phyloP scores from a whole-genome alignment of 2,797 vertebrate genomes.

The Molossus alvarezi region DNA sequence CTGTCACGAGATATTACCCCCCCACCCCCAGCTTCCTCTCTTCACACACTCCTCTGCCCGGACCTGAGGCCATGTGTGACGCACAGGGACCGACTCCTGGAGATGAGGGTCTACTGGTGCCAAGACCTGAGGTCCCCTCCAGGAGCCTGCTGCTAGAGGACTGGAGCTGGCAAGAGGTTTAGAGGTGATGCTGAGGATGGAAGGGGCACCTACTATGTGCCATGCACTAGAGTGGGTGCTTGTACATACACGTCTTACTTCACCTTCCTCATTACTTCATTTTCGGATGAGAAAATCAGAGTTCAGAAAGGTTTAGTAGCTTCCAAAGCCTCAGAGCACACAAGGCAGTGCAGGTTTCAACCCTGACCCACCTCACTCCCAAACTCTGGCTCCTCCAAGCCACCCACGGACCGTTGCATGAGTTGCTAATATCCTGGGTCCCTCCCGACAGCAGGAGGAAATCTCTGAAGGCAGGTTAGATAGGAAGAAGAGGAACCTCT shows the following conservation, averaged over 20 bases:
- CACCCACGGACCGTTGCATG: neutral
- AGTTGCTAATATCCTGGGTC: neutral
- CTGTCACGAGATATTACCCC: neutral
- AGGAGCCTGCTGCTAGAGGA: neutral
- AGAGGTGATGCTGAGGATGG: accelerated
- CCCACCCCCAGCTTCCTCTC: neutral
- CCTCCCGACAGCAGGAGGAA: slow-evolving; percentile 52
- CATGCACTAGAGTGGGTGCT: neutral
- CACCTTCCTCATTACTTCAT: neutral
- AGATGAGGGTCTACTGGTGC: neutral
- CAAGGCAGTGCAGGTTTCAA: neutral
- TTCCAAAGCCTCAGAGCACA: neutral
- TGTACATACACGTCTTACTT: neutral
- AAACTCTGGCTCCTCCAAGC: neutral
- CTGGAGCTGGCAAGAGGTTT: neutral
- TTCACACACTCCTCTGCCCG: neutral
- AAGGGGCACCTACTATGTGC: accelerated
- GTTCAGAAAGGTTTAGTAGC: neutral
- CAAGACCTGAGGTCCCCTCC: neutral
- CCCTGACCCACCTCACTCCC: neutral
- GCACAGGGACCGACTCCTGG: neutral
- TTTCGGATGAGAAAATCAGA: slow-evolving; percentile 57
- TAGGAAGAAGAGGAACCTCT: slow-evolving; percentile 66
- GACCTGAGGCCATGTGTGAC: neutral
- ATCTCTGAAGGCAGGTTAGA: slow-evolving; percentile 66